Evolutionary conservation across 1,140 invertebrate genomes (phyloP).

Genomic region (Daktulosphaira vitifoliae): DNA sequence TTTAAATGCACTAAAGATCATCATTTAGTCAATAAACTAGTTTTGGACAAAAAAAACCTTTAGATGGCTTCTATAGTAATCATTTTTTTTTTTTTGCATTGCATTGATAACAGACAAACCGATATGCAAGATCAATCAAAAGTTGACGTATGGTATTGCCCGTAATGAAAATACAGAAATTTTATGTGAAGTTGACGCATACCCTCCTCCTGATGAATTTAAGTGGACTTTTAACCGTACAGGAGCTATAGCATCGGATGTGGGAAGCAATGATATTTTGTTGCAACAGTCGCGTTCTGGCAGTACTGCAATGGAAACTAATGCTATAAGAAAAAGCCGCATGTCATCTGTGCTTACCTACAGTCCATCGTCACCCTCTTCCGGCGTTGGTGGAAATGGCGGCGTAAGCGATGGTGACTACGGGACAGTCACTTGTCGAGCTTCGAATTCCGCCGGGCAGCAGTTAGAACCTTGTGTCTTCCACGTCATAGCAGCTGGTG

Average conservation of each 20-base stretch:
- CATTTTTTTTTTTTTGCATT: no score
- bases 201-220: conserved; percentile 71
- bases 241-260: conserved; percentile 47
- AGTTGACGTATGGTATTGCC: conserved; percentile 74
- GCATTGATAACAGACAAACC: conserved; percentile 75
- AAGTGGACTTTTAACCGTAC: conserved; percentile 87
- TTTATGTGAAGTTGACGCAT: conserved; percentile 75
- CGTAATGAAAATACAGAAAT: conserved; percentile 70
- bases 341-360: conserved; percentile 49
- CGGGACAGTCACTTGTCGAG: conserved; percentile 61
- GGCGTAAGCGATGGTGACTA: conserved; percentile 55
- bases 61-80: no score
- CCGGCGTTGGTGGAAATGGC: not conserved
- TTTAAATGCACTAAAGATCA: no score
- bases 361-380: conserved; percentile 39
- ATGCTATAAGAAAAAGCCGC: conserved; percentile 36
- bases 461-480: conserved; percentile 63
- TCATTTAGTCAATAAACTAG: no score
- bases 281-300: conserved; percentile 52
- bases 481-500: conserved; percentile 61
- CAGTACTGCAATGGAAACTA: not conserved
- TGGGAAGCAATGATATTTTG: conserved; percentile 50
- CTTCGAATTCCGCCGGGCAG: conserved; percentile 55
- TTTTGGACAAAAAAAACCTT: no score
- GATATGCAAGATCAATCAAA: conserved; percentile 66